Conservation (phyloP, 2,113 vertebrate genomes). For the Gopherus evgoodei region DNA sequence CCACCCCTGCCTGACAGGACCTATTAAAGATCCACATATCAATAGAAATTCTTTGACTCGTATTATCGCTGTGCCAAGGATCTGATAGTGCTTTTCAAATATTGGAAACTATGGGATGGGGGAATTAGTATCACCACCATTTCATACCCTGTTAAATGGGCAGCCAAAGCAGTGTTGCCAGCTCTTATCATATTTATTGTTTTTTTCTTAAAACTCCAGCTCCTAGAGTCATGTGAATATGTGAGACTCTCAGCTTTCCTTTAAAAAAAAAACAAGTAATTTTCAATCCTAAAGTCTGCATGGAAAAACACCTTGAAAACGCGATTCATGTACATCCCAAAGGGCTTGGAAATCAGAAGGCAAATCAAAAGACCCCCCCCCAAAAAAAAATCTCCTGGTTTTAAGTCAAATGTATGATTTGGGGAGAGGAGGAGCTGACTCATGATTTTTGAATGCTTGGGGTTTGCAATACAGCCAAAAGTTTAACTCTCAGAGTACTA, state of each 20-base stretch:
- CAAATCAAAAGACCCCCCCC: neutral
- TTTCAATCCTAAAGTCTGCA: neutral
- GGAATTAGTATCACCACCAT: neutral
- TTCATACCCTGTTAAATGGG: neutral
- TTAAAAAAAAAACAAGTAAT: neutral
- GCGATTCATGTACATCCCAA: neutral
- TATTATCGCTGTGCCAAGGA: neutral
- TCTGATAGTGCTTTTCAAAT: neutral
- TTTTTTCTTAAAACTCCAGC: neutral
- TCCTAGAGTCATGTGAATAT: slow-evolving; percentile 42
- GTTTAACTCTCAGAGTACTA: slow-evolving; percentile 3
- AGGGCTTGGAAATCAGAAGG: neutral
- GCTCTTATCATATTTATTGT: neutral
- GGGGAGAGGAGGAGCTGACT: slow-evolving; percentile 22
- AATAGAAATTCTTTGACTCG: neutral
- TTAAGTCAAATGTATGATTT: neutral
- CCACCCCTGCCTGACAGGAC: neutral
- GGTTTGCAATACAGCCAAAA: slow-evolving; percentile 41
- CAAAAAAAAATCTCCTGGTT: neutral
- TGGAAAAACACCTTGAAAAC: neutral
- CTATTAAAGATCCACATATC: neutral
- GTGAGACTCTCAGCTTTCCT: neutral
- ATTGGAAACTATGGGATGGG: neutral
- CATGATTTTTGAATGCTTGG: slow-evolving; percentile 37
- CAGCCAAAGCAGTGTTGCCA: neutral